These are phyloP conservation scores for Linyphia triangularis DNA, from an alignment of 2,888 invertebrate species.

Conservation along the genomic window DNA sequence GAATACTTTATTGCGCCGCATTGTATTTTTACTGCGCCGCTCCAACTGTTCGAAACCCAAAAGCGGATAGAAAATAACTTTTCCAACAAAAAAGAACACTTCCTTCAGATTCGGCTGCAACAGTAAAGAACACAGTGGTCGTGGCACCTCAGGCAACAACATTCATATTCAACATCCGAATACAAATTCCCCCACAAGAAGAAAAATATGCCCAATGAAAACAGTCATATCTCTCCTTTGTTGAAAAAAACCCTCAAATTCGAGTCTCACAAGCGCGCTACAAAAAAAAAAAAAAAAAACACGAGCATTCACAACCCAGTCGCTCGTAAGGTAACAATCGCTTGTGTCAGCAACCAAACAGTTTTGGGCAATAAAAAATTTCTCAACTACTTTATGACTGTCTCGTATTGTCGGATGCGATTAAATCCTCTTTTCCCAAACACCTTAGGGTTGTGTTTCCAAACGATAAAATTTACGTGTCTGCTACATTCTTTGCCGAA, in stretches of 20 bases:
- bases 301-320: constrained; percentile 7
- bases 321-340: constrained; percentile 52
- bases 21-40: constrained; percentile 54
- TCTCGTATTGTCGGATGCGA: constrained; percentile 38
- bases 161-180: too few relatives aligned
- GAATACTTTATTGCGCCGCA: constrained; percentile 66
- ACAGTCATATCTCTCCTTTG: constrained; percentile 61
- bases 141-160: too few relatives aligned
- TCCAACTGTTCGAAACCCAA: neutral
- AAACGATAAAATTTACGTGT: neutral
- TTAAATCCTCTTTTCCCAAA: constrained; percentile 19
- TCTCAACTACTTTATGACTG: constrained; percentile 59
- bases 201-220: too few relatives aligned
- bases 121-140: constrained; percentile 17
- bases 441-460: neutral
- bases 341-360: constrained; percentile 39
- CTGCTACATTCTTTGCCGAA: too few relatives aligned
- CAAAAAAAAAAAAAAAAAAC: neutral
- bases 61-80: neutral
- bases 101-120: neutral
- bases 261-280: neutral
- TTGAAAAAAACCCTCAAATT: constrained; percentile 50
- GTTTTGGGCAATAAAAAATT: constrained; percentile 47
- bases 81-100: neutral
- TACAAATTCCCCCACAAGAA: too few relatives aligned